Evolutionary conservation across 1,140 invertebrate genomes (phyloP), one percentile per base, ranked within the genome.

Genomic region (Euwallacea similis): DNA sequence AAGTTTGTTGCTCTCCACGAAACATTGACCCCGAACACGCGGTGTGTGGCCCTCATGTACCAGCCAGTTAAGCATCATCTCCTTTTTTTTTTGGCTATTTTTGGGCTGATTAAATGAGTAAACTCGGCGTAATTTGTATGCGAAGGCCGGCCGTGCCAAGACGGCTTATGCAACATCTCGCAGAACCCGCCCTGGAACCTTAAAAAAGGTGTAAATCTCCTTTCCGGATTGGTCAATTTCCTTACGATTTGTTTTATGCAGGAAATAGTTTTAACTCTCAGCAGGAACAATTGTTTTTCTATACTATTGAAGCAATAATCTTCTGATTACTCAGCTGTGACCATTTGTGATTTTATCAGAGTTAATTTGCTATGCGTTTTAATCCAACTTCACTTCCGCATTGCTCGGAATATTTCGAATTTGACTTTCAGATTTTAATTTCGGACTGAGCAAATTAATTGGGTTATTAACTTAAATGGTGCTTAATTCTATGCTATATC

Each of bases 61-160:
- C 44, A 43, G 66, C 21, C 41, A 47, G 55, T 66, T 66, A 47
- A 68, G 33, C 16, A 59, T 58, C 16, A 42, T 47, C 56, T 59
- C 50, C 44, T 60, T 60, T 60, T 44, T 59, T 60, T 44, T 68
- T 68, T 43, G 66, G 66, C 66, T 68, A 68, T 68, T 68, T 68
- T 68, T 68, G 66, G 66, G 66, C 66, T 60, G 66, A 68, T 68
- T 68, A 68, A 68, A 68, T 46, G 15, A 60, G 66, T 60, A 60
- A 68, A 68, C 56, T 60, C 21, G 56, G 44, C 47, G 66, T 60
- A 68, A 68, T 68, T 68, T 68, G 66, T 68, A 42, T 54, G 21
- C 33, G 64, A 16, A 56, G 55, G 10, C 11, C 33, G 42, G 11
- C 59, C 11, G 42, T 13, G 21, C n/a, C 42, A 43, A 21, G 59